A percentile compares a stretch with the other conserved stretches of the same genome.
phyloP scores from a whole-genome alignment of 2,113 vertebrate species.

The human region GRCh38 chr1:175761501-175762000 shows the following conservation, averaged over 20 bases:
- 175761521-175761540: not conserved
- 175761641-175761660: accelerated
- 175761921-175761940: not conserved
- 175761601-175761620: not conserved
- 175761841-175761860: not conserved
- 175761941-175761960: not conserved
- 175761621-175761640: not conserved
- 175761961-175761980: not conserved
- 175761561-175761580: not conserved
- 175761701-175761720: not conserved
- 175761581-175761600: not conserved
- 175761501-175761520: not conserved
- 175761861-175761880: not conserved
- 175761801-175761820: not conserved
- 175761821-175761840: not conserved
- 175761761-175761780: not conserved
- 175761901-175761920: not conserved
- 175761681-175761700: not conserved
- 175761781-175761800: not conserved
- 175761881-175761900: not conserved
- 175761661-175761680: not conserved
- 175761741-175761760: no score
- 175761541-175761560: not conserved
- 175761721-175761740: not conserved
- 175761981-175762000: not conserved